A percentile compares a stretch with the other conserved stretches of the same genome.
Evolutionary conservation across 2,888 invertebrate genomes (phyloP).

Genomic region (Apodemia zela): DNA sequence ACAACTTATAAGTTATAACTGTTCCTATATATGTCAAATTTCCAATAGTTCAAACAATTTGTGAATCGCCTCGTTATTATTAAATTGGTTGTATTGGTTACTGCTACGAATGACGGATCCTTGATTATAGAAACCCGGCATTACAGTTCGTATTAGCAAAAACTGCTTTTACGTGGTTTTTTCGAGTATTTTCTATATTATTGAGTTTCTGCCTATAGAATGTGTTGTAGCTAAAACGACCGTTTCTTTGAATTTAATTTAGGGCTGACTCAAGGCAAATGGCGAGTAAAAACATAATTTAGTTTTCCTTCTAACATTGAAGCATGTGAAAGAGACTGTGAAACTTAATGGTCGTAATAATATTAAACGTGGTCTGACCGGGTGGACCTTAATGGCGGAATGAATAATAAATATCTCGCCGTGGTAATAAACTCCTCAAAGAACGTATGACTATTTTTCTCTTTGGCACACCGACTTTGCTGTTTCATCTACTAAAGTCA

Average conservation of each 20-base stretch:
- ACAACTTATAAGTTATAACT: no score
- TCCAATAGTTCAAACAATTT: no score
- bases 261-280: neutral
- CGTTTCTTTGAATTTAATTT: neutral
- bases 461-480: neutral
- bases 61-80: no score
- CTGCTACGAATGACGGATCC: no score
- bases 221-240: neutral
- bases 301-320: neutral
- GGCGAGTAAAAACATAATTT: neutral
- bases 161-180: no score
- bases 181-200: no score
- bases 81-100: no score
- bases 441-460: neutral
- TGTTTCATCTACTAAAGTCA: neutral
- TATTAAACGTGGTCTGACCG: neutral
- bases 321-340: neutral
- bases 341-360: neutral
- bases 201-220: neutral
- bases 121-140: no score
- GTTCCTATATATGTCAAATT: no score
- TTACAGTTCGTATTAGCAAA: no score
- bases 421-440: neutral
- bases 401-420: neutral
- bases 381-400: neutral